Conservation (phyloP, 2,797 vertebrate genomes). For the Masticophis lateralis region DNA sequence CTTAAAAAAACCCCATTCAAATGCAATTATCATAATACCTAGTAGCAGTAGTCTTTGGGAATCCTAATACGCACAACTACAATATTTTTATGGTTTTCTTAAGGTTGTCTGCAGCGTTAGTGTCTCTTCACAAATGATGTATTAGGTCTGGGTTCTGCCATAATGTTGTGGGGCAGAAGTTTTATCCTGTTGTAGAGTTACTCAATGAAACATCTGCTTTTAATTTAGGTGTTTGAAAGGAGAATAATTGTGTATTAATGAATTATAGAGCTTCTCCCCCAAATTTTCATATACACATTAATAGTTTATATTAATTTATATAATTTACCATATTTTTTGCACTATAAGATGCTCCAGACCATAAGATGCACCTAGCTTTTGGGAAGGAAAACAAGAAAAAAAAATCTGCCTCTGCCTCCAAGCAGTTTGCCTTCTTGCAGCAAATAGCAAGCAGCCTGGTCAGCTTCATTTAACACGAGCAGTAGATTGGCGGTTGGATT, state of each 20-base stretch:
- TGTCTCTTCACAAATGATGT: not conserved
- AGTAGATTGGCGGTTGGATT: too few species aligned
- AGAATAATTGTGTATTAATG: not conserved
- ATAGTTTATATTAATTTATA: constrained; percentile 55
- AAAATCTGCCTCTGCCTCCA: too few species aligned
- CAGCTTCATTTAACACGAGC: too few species aligned
- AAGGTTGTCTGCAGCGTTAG: not conserved
- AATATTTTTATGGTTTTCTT: not conserved
- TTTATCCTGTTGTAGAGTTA: not conserved
- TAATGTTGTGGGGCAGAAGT: not conserved
- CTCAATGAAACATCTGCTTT: not conserved
- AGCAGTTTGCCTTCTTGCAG: too few species aligned
- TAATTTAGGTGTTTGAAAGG: not conserved
- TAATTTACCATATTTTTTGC: constrained; percentile 11
- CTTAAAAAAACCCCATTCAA: not conserved
- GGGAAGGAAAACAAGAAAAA: too few species aligned
- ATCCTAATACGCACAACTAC: not conserved
- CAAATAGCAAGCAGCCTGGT: too few species aligned
- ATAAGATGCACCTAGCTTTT: too few species aligned
- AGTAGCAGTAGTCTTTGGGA: not conserved
- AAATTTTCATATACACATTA: constrained; percentile 28
- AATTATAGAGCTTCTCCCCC: constrained; percentile 13
- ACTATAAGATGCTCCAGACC: too few species aligned
- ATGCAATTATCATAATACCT: not conserved
- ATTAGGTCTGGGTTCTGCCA: not conserved